Percentiles rank a stretch among this genome's conserved stretches.
phyloP scores from a whole-genome alignment of 2,797 vertebrate species.

The Capromys pilorides region DNA sequence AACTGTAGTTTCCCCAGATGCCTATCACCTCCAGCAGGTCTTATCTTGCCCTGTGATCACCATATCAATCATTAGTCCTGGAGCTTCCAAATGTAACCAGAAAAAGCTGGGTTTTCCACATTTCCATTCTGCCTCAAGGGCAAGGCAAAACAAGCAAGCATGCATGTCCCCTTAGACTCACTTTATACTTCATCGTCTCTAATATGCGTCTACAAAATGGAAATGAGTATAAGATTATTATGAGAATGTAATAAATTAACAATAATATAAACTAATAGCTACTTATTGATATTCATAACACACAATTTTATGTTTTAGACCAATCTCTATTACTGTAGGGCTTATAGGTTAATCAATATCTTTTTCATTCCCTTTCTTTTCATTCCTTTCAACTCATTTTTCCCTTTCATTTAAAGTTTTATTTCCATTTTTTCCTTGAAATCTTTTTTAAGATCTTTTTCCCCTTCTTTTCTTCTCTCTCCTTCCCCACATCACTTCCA shows the following conservation, averaged over 20 bases:
- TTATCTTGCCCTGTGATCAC: not conserved
- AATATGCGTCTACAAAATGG: not conserved
- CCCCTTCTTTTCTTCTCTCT: not conserved
- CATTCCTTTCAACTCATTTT: not conserved
- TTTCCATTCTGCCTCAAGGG: not conserved
- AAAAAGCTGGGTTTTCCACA: not conserved
- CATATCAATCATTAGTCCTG: not conserved
- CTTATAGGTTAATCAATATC: fast-evolving
- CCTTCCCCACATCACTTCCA: not conserved
- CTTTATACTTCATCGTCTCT: not conserved
- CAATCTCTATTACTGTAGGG: not conserved
- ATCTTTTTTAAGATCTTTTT: not conserved
- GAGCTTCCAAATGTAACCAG: not conserved
- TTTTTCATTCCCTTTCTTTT: not conserved
- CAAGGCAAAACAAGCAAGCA: not conserved
- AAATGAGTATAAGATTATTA: not conserved
- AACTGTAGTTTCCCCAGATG: not conserved
- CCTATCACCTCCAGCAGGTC: no score
- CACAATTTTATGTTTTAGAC: not conserved
- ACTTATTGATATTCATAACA: not conserved
- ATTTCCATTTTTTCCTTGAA: not conserved
- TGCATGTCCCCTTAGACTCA: not conserved
- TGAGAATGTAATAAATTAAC: not conserved
- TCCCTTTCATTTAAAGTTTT: not conserved
- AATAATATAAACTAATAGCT: not conserved